Percentiles rank a stretch among this genome's conserved stretches.
phyloP scores from a whole-genome alignment of 2,797 vertebrate genomes.

The Hydrophis major region DNA sequence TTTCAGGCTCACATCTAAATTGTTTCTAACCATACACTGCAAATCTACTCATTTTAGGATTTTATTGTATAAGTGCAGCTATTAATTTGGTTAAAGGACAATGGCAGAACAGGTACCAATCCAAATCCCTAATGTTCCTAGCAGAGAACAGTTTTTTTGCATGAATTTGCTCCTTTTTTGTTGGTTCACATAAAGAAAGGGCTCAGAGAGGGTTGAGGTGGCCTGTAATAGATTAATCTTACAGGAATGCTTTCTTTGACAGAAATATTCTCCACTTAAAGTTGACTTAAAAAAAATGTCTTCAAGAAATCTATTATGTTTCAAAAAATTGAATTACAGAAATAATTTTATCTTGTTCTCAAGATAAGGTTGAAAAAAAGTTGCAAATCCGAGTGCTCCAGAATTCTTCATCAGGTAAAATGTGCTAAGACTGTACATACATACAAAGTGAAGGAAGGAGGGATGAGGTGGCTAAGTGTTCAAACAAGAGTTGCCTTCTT shows the following conservation, averaged over 20 bases:
- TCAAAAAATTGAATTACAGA: not conserved
- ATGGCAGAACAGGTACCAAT: not conserved
- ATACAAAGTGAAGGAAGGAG: not conserved
- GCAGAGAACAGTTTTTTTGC: not conserved
- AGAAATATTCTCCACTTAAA: not conserved
- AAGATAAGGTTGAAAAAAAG: not conserved
- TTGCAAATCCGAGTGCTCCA: not conserved
- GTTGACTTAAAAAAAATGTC: not conserved
- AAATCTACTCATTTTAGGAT: not conserved
- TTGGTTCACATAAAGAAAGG: not conserved
- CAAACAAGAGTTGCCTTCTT: not conserved
- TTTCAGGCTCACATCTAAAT: not conserved
- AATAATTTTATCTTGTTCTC: not conserved
- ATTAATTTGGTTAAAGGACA: not conserved
- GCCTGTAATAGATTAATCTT: not conserved
- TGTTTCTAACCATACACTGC: not conserved
- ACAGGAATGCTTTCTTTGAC: not conserved
- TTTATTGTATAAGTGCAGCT: too few relatives aligned
- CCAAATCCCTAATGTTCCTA: not conserved
- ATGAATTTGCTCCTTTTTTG: not conserved
- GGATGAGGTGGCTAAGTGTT: not conserved
- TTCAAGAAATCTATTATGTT: not conserved
- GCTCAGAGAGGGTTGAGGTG: not conserved
- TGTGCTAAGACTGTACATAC: not conserved
- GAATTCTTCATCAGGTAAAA: not conserved